These are phyloP conservation scores for Dasyprocta punctata DNA, from an alignment of 2,113 vertebrate species.

Conservation along the genomic window DNA sequence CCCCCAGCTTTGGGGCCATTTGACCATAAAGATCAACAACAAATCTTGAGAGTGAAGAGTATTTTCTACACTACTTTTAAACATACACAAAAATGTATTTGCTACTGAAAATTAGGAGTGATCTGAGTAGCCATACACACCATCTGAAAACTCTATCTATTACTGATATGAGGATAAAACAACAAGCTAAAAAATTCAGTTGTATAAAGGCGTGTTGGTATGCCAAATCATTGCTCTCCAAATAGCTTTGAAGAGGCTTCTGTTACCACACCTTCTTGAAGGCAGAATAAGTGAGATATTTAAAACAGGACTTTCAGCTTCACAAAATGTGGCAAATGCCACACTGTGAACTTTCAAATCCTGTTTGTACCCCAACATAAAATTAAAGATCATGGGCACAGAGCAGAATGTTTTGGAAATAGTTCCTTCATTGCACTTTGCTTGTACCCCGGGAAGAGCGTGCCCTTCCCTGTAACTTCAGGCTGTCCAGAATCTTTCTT, in stretches of 20 bases:
- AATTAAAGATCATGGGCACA: conserved; percentile 39
- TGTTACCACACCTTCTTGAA: conserved; percentile 50
- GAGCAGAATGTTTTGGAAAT: neutral
- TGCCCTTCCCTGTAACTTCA: neutral
- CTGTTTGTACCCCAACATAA: conserved; percentile 52
- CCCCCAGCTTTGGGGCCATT: neutral
- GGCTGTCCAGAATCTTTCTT: neutral
- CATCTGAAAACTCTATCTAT: neutral
- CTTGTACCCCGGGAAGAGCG: neutral
- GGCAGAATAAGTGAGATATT: conserved; percentile 15
- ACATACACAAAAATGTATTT: neutral
- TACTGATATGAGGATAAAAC: neutral
- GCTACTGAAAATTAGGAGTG: neutral
- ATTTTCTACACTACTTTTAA: neutral
- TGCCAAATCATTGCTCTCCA: neutral
- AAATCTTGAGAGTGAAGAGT: neutral
- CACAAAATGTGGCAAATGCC: neutral
- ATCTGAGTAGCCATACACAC: neutral
- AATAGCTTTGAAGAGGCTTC: conserved; percentile 39
- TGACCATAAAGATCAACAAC: neutral
- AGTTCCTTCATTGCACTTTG: neutral
- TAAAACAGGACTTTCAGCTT: conserved; percentile 68
- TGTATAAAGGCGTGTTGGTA: neutral
- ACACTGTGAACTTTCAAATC: conserved; percentile 66
- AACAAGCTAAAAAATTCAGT: neutral